Base-by-base conservation (phyloP, 2,797 vertebrate genomes). In the Coluber constrictor region DNA sequence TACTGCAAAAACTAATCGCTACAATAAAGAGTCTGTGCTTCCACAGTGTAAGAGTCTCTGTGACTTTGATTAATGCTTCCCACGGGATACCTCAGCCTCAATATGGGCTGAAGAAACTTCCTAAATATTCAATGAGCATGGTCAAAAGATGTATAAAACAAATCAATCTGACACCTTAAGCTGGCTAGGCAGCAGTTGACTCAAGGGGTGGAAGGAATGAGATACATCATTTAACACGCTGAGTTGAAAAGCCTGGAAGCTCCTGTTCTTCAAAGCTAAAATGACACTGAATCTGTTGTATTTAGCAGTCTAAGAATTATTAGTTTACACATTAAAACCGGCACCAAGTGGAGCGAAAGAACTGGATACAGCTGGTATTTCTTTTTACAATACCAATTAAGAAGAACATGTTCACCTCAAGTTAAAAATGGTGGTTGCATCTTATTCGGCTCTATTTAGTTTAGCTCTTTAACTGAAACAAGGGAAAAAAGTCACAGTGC, bases 121-220 rank as follows among this genome's bases (percentile, higher is more conserved):
- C 98, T 98, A 98, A 97, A 98, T 97, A 98, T 98, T 98, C 98
- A 98, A 98, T 98, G 98, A 98, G 98, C 98, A 98, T 98, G 98
- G 98, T 98, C 98, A 98, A 98, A 99, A 98, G 98, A 98, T 98
- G 98, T 98, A 98, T 98, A 98, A 98, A 98, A 98, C 98, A 98
- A 98, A 98, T 98, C 98, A 98, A 98, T 98, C 98, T 98, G 98
- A 98, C 98, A 98, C 98, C 98, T 98, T 99, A 98, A 99, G 99
- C 98, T 98, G 98, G 98, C 97, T 97, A 98, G 98, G 98, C 98
- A 98, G 98, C 98, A 98, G 98, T 98, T 98, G 98, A 98, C 97
- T 98, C 97, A 97, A 98, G 97, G 97, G 98, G 97, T 96, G 97
- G 97, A 97, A 97, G 98, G 98, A 98, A 98, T 96, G 97, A 97